These are phyloP conservation scores for Eustalomyia histrio DNA, from an alignment of 2,888 invertebrate genomes.

Conservation along the genomic window DNA sequence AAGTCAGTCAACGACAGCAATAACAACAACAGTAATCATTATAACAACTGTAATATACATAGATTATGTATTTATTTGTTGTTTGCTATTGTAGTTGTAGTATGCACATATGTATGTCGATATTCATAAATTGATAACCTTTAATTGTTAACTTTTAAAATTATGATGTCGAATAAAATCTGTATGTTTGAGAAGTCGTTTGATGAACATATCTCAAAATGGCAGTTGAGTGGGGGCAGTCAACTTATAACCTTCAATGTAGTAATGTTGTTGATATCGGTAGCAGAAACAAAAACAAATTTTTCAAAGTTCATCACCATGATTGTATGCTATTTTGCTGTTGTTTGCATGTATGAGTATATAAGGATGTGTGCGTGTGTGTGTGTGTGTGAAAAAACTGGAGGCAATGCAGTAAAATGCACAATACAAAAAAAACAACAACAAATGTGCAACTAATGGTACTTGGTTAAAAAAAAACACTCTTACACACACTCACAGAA, in stretches of 20 bases:
- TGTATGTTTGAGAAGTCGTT: too few species aligned
- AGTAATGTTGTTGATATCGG: neutral
- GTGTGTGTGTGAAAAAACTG: slow-evolving; percentile 36
- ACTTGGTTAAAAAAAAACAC: slow-evolving; percentile 26
- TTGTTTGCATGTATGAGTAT: neutral
- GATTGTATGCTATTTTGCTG: neutral
- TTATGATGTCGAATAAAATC: too few species aligned
- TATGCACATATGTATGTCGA: too few species aligned
- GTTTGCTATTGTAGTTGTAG: slow-evolving; percentile 13
- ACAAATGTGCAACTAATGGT: slow-evolving; percentile 48
- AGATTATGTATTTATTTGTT: slow-evolving; percentile 1
- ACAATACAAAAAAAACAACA: slow-evolving; percentile 3
- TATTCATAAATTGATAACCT: too few species aligned
- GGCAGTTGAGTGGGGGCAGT: too few species aligned
- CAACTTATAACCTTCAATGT: too few species aligned
- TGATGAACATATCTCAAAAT: too few species aligned
- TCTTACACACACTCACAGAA: neutral
- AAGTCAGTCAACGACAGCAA: slow-evolving; percentile 25
- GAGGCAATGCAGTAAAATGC: slow-evolving; percentile 62
- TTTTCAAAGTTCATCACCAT: slow-evolving; percentile 42
- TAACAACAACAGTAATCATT: slow-evolving; percentile 1
- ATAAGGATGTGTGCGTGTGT: neutral
- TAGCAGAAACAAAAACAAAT: slow-evolving; percentile 15
- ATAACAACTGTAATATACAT: slow-evolving; percentile 27
- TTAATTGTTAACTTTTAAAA: too few species aligned